phyloP scores from a whole-genome alignment of 2,797 vertebrate genomes.

The Tenualosa thibaudeaui region DNA sequence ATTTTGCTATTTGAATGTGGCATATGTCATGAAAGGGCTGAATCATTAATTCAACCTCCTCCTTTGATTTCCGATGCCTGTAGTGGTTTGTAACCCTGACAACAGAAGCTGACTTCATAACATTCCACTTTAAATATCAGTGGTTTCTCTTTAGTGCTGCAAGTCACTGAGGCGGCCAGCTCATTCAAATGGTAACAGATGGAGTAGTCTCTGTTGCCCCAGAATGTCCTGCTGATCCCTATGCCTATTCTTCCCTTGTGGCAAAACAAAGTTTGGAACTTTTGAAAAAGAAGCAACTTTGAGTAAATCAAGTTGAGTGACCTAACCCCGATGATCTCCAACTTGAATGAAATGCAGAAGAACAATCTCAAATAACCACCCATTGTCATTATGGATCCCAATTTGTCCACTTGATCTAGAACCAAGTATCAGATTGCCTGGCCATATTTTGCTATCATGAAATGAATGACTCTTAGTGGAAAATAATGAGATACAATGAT shows the following conservation, averaged over 20 bases:
- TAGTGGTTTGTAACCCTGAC: constrained; percentile 52
- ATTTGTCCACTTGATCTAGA: not conserved
- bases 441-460: constrained; percentile 4
- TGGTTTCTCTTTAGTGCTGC: not conserved
- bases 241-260: not conserved
- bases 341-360: not conserved
- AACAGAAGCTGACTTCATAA: constrained; percentile 67
- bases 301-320: not conserved
- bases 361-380: not conserved
- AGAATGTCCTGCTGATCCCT: not conserved
- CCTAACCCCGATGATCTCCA: not conserved
- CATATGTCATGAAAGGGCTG: not conserved
- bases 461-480: not conserved
- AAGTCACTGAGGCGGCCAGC: not conserved
- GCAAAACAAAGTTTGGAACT: not conserved
- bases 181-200: not conserved
- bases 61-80: not conserved
- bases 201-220: constrained; percentile 2
- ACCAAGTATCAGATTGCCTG: no score
- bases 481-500: constrained; percentile 53
- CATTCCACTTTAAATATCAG: constrained; percentile 41
- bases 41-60: not conserved
- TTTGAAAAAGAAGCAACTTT: not conserved
- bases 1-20: constrained; percentile 40
- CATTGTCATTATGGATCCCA: not conserved